These are phyloP conservation scores for Crotalus horridus DNA, from an alignment of 2,113 vertebrate species.

Conservation along the genomic window DNA sequence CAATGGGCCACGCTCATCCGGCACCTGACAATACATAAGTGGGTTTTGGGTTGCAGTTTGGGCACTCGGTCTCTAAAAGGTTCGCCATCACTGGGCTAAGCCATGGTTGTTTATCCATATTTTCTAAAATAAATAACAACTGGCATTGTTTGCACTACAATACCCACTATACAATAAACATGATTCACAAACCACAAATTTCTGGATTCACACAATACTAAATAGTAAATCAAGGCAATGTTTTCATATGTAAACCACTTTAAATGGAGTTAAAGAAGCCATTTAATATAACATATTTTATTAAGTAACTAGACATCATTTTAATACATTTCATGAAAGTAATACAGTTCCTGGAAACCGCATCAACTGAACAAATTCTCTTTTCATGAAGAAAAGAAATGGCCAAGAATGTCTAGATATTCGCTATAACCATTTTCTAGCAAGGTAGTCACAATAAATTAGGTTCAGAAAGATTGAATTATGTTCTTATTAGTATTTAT, in stretches of 20 bases:
- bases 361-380: background rate
- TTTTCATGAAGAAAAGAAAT: background rate
- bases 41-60: no score
- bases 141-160: background rate
- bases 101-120: background rate
- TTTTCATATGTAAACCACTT: background rate
- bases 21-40: no score
- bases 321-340: background rate
- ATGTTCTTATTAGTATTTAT: background rate
- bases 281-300: background rate
- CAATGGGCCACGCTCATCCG: no score
- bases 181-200: background rate
- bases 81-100: background rate
- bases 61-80: no score
- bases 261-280: background rate
- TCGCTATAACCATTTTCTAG: background rate
- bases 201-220: background rate
- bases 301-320: background rate
- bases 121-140: background rate
- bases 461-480: background rate
- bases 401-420: background rate
- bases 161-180: background rate
- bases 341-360: background rate
- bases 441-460: background rate
- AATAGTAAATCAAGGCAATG: background rate